A percentile compares a stretch with the other conserved stretches of the same genome.
These are phyloP conservation scores for Calcarius ornatus DNA, from an alignment of 2,113 vertebrate species.

Conservation along the genomic window DNA sequence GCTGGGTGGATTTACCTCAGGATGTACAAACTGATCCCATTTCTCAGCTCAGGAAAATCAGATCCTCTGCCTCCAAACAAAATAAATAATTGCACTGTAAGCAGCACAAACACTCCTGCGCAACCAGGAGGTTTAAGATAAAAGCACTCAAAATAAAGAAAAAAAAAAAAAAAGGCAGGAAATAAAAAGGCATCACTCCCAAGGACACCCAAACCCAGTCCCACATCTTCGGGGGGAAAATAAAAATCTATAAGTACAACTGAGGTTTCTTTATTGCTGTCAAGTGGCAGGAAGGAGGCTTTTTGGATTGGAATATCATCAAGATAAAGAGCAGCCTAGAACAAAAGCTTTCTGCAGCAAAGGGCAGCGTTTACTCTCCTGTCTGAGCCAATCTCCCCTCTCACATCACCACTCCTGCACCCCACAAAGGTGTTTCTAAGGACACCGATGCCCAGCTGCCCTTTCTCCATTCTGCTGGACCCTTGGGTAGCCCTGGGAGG, in stretches of 20 bases:
- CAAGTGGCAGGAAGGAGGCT: constrained; percentile 36
- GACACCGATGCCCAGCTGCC: not conserved
- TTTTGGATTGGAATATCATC: constrained; percentile 51
- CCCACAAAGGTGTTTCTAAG: not conserved
- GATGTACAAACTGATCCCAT: not conserved
- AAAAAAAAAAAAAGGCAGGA: not conserved
- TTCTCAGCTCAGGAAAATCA: constrained; percentile 7
- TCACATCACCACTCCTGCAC: not conserved
- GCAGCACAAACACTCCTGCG: not conserved
- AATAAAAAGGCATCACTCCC: not conserved
- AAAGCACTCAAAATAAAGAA: not conserved
- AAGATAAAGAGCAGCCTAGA: constrained; percentile 57
- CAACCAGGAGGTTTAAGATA: not conserved
- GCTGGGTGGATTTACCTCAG: not conserved
- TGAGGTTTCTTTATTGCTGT: constrained; percentile 47
- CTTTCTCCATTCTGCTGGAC: not conserved
- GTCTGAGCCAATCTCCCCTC: not conserved
- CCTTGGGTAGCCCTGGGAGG: not conserved
- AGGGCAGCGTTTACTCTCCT: constrained; percentile 19
- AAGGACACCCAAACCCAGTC: not conserved
- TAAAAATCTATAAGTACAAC: constrained; percentile 6
- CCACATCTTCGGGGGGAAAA: not conserved
- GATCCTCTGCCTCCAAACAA: constrained; percentile 2
- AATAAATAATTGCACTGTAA: constrained; percentile 18
- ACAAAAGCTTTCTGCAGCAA: constrained; percentile 47